Base-by-base conservation (phyloP, 2,888 invertebrate species). In the Laothoe populi region DNA sequence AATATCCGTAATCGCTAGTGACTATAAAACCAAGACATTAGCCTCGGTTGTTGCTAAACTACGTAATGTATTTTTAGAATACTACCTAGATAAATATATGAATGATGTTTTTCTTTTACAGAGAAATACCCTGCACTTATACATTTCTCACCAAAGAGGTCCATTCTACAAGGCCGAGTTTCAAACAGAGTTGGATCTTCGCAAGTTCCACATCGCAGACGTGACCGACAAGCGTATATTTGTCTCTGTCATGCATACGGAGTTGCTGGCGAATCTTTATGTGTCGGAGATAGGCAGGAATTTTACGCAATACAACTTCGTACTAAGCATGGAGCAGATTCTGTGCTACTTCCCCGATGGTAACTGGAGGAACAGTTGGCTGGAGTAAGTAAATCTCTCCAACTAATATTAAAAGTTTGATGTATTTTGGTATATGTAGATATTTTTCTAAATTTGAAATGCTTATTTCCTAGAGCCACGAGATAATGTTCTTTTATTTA, bases 291-390 rank as follows among this genome's bases (percentile, higher is more conserved):
- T 93, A 66, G 93, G 94, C 80, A 93, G 94, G 70, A 94, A 95
- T 63, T 94, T 94, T 64, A 93, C 93, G 2, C 94, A 95, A 66
- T 94, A 96, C 73, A 94, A 94, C 75, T 98, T 98, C 79, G 95
- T 96, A 0, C 86, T 97, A 65, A 98, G 98, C 4, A 88, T 98
- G 68, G 95, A 96, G 73, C 95, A 96, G 73, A 95, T 98, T 60
- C 93, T 98, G 71, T 97, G 96, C 72, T 97, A 96, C 83, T 97
- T 97, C 82, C 97, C 97, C 0, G 96, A 96, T 77, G 94, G 94
- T 10, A 96, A 96, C 45, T 97, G 96, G 96, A 95, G 95, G 74
- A 94, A 96, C 70, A 96, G 96, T 64, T 97, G 97, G 96, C 86
- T 98, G 3, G 95, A 95, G 97, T 97, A 92, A 95, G 95, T 87